A percentile compares a stretch with the other conserved stretches of the same genome.
phyloP scores from a whole-genome alignment of 2,888 invertebrate genomes.

The Celastrina argiolus region DNA sequence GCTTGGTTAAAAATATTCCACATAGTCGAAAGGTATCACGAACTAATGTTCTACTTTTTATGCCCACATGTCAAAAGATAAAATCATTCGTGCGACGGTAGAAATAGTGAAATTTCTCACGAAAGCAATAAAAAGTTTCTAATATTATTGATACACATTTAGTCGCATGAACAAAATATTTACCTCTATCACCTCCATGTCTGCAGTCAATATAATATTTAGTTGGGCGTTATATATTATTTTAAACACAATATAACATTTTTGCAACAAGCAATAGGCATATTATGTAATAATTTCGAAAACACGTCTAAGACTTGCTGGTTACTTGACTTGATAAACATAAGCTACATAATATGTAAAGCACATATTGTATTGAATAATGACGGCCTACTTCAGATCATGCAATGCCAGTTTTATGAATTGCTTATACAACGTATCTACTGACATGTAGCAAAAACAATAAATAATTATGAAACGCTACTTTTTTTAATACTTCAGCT shows the following conservation, averaged over 20 bases:
- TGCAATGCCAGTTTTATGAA: conserved; percentile 2
- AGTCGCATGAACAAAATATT: background rate
- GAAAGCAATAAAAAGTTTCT: conserved; percentile 52
- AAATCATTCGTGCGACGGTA: conserved; percentile 45
- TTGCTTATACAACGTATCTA: background rate
- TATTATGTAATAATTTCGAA: background rate
- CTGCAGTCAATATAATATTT: background rate
- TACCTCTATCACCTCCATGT: conserved; percentile 16
- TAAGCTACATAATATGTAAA: background rate
- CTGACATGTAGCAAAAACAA: background rate
- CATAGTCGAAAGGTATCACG: conserved; percentile 2
- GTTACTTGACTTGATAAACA: background rate
- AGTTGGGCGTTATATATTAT: background rate
- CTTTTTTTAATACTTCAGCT: no score
- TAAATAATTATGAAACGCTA: no score
- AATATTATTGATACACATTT: conserved; percentile 16
- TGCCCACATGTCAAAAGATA: conserved; percentile 57
- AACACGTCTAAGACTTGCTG: background rate
- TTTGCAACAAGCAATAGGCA: background rate
- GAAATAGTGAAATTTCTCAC: conserved; percentile 53
- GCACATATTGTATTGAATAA: background rate
- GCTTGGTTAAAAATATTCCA: background rate
- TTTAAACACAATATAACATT: background rate
- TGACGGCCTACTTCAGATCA: background rate
- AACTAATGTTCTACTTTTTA: conserved; percentile 49